Base-by-base conservation (phyloP, 35 echinoderm and acorn worm species). In the Apostichopus californicus region DNA sequence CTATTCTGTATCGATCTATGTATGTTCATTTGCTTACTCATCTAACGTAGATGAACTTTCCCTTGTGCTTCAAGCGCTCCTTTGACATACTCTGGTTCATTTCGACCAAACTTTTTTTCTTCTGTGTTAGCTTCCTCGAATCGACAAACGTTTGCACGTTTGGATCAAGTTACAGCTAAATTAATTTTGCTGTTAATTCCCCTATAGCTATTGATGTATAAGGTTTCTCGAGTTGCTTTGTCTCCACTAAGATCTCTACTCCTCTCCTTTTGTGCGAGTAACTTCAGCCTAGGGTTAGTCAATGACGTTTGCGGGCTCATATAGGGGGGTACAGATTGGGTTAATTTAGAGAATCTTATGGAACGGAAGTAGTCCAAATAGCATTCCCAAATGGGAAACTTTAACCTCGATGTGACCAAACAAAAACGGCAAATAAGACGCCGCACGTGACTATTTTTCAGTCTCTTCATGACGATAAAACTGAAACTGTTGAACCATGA, bases 151-250 rank as follows among this genome's bases (percentile, higher is more conserved):
- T 54, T 89, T 89, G 71, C 71, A 89, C 34, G 57, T 66, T 89
- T 52, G 21, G 60, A 89, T 89, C 86, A 21, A 89, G 86, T 89
- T 89, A 72, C 86, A 89, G 86, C 68, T 73, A 89, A 89, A 89
- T 89, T 89, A 89, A 89, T 89, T 89, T 89, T 71, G 54, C 34
- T 89, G 71, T 89, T 89, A 89, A 89, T 89, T 89, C 86, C 86
- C 86, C 86, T 57, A 89, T 72, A 89, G 86, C 86, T 89, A 89
- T 89, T 55, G 68, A 21, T 15, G 64, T 89, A 89, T 89, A 72
- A 73, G 60, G 54, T 89, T 71, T 89, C 86, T 28, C 64, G 5
- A 52, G 46, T 8, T 66, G 57, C 25, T 18, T 64, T 55, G 34
- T 54, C 46, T 60, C 58, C 11, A 18, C 28, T 10, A 52, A n/a